Base-by-base conservation (phyloP, 1,140 invertebrate species). In the Galendromus occidentalis region DNA sequence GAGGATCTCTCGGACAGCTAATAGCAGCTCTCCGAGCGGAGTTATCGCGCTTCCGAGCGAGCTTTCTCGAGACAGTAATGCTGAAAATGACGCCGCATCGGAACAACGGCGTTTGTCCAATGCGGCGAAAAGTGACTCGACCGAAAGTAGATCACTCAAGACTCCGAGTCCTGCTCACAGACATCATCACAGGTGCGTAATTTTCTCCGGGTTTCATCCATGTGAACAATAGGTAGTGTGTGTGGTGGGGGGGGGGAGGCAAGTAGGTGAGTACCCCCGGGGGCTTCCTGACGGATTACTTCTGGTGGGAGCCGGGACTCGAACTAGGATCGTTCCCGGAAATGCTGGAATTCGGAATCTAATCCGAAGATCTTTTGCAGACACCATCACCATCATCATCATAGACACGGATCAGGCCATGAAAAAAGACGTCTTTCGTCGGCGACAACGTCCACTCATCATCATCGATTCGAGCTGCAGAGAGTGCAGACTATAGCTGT, bases 121-220 rank as follows among this genome's bases (percentile, higher is more conserved):
- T 25, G 51, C 51, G 25, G 51, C 25, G 12, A 59, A 59, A 33
- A 59, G 51, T 59, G 51, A 59, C 33, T 59, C 51, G 51, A 59
- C 51, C 25, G 51, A 59, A 59, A 59, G 51, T 33, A 25, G 51
- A 18, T 59, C 51, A 4, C 33, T 59, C 14, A 59, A 59, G 33
- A 59, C 51, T 25, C 51, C 51, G 25, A 59, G 51, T 25, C 51
- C 51, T 12, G 51, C 51, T 29, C 51, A 59, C 9, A 1, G 51
- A 33, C 51, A 59, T 33, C 51, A 59, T 9, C 51, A 59, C 51
- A 59, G 51, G 51, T 59, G 33, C n/a, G 12, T n/a, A n/a, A n/a
- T n/a, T n/a, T n/a, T n/a, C n/a, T n/a, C n/a, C n/a, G n/a, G n/a
- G n/a, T n/a, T n/a, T n/a, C n/a, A n/a, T n/a, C n/a, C n/a, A n/a